Conservation (phyloP, 2,113 vertebrate species). For the Sorex fumeus region DNA sequence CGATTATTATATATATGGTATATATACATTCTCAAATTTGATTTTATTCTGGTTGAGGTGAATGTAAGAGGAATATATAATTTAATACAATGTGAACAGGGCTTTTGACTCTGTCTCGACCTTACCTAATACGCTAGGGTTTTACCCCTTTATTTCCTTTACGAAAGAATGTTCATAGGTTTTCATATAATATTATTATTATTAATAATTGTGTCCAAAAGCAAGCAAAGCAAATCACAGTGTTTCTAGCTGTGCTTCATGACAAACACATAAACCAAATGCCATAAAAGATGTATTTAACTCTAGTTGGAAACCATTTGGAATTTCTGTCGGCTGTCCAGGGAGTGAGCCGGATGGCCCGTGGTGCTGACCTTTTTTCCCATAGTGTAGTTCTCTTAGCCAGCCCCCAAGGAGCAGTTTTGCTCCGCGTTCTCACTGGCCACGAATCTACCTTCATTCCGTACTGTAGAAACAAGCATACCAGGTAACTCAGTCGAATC, state of each 20-base stretch:
- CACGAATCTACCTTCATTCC: constrained; percentile 91
- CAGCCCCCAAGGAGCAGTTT: constrained; percentile 90
- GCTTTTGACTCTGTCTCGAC: constrained; percentile 83
- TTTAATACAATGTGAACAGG: constrained; percentile 84
- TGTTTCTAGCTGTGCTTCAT: constrained; percentile 89
- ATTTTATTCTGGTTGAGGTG: constrained; percentile 88
- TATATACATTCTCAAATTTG: constrained; percentile 89
- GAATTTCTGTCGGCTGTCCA: constrained; percentile 87
- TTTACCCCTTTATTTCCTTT: constrained; percentile 82
- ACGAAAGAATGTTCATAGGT: constrained; percentile 83
- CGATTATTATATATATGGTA: constrained; percentile 88
- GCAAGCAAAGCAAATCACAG: constrained; percentile 88
- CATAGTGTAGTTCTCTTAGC: constrained; percentile 83
- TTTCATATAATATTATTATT: constrained; percentile 82
- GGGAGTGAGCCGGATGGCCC: constrained; percentile 84
- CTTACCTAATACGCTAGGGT: constrained; percentile 82
- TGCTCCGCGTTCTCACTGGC: constrained; percentile 89
- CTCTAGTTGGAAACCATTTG: constrained; percentile 87
- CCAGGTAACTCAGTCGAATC: constrained; percentile 88
- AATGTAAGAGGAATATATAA: constrained; percentile 89
- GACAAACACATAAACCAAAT: constrained; percentile 90
- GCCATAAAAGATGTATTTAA: constrained; percentile 88
- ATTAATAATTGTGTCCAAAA: constrained; percentile 86
- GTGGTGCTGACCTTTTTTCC: constrained; percentile 91
- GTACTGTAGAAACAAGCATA: constrained; percentile 90